These are phyloP conservation scores for Platycheirus rosarum DNA, from an alignment of 2,888 invertebrate species.

Conservation along the genomic window DNA sequence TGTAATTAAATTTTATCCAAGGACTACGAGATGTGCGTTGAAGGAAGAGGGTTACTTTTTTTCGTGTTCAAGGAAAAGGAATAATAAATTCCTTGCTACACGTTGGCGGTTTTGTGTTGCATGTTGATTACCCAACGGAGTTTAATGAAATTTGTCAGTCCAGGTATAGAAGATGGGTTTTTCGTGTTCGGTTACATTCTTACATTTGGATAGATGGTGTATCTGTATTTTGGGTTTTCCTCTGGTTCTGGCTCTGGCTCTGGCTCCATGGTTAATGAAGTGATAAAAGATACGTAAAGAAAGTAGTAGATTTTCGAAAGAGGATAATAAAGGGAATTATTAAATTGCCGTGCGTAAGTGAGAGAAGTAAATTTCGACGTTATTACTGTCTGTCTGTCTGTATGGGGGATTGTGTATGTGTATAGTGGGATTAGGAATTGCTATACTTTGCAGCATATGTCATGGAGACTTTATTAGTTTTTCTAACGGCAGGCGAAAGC, in stretches of 20 bases:
- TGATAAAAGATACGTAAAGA: slow-evolving; percentile 65
- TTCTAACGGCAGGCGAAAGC: slow-evolving; percentile 23
- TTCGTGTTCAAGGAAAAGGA: slow-evolving; percentile 5
- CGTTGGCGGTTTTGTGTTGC: slow-evolving; percentile 66
- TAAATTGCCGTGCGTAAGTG: slow-evolving; percentile 51
- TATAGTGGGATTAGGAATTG: slow-evolving; percentile 32
- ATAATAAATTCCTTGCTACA: slow-evolving; percentile 43
- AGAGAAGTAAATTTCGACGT: slow-evolving; percentile 45
- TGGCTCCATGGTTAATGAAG: slow-evolving; percentile 70
- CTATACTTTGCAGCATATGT: slow-evolving; percentile 53
- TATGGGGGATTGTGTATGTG: neutral
- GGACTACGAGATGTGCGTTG: slow-evolving; percentile 45
- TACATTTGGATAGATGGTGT: too few species aligned
- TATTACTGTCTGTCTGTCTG: slow-evolving; percentile 18
- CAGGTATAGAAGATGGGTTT: slow-evolving; percentile 62
- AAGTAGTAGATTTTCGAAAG: slow-evolving; percentile 44
- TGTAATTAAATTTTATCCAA: slow-evolving; percentile 72
- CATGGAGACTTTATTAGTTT: slow-evolving; percentile 62
- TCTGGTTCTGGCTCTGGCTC: too few species aligned
- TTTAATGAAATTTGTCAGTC: slow-evolving; percentile 74
- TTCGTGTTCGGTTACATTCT: slow-evolving; percentile 43
- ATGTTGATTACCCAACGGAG: slow-evolving; percentile 73
- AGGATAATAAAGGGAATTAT: slow-evolving; percentile 69
- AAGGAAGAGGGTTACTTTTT: neutral
- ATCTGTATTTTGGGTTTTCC: too few species aligned